Percentiles rank a stretch among this genome's conserved stretches.
These are phyloP conservation scores for Pseudopodoces humilis DNA, from an alignment of 2,113 vertebrate species.

Conservation along the genomic window DNA sequence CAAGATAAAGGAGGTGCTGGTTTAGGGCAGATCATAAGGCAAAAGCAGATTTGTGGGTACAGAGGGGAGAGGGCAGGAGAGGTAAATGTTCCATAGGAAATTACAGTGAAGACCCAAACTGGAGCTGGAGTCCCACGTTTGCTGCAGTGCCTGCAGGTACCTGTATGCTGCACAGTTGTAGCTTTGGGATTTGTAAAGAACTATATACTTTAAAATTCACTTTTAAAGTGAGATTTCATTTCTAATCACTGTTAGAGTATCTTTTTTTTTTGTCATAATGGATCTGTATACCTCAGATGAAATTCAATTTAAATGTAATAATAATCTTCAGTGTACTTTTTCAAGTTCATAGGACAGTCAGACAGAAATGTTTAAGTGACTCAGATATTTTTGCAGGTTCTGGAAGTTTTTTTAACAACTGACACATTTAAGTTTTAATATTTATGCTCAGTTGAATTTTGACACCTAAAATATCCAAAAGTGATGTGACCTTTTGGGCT, in stretches of 20 bases:
- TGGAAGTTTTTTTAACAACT: background rate
- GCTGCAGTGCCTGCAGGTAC: background rate
- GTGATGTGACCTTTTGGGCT: slow-evolving; percentile 39
- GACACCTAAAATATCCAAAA: slow-evolving; percentile 9
- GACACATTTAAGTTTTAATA: slow-evolving; percentile 5
- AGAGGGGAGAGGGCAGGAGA: background rate
- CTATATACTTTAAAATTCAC: background rate
- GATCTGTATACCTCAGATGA: background rate
- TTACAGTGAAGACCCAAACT: background rate
- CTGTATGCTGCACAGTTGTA: background rate
- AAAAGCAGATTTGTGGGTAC: background rate
- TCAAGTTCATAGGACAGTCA: background rate
- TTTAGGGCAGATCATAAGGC: background rate
- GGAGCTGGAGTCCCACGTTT: background rate
- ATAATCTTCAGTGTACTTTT: background rate
- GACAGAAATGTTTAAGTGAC: background rate
- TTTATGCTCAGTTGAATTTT: slow-evolving; percentile 31
- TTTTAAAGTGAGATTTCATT: background rate
- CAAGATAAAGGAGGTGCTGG: background rate
- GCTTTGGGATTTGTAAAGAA: background rate
- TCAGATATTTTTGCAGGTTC: background rate
- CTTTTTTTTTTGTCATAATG: background rate
- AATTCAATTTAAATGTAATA: background rate
- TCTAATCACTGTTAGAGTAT: background rate
- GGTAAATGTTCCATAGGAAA: background rate